A percentile compares a stretch with the other conserved stretches of the same genome.
phyloP scores from a whole-genome alignment of 2,113 vertebrate genomes.

The Gallinago undulata region DNA sequence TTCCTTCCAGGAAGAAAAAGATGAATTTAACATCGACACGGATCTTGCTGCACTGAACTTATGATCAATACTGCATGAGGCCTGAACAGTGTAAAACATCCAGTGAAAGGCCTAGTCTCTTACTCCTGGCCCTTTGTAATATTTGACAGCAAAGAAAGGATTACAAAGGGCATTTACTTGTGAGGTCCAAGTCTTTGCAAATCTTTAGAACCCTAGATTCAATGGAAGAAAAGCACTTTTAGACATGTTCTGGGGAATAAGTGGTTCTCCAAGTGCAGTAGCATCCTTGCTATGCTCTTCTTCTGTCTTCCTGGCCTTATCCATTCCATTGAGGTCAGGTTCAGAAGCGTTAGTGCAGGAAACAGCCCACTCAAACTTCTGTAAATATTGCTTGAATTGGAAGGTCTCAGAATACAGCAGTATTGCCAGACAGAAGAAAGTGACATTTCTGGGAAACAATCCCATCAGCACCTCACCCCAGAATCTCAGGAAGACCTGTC shows the following conservation, averaged over 20 bases:
- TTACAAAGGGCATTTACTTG: not conserved
- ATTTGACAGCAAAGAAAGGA: not conserved
- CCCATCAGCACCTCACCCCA: not conserved
- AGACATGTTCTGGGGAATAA: not conserved
- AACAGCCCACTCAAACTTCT: not conserved
- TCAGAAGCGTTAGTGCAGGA: not conserved
- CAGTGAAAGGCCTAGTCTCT: not conserved
- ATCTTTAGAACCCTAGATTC: not conserved
- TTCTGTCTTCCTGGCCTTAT: not conserved
- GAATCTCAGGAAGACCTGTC: not conserved
- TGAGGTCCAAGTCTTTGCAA: not conserved
- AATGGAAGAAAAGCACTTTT: not conserved
- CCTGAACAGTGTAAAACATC: not conserved
- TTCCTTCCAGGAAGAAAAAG: not conserved
- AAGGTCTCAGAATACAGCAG: not conserved
- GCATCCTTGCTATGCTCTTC: not conserved
- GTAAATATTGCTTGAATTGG: not conserved
- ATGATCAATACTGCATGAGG: not conserved
- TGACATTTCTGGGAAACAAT: not conserved
- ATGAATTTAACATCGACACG: not conserved
- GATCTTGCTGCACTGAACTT: not conserved
- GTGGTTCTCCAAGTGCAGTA: not conserved
- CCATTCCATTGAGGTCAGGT: not conserved
- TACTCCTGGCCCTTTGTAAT: not conserved
- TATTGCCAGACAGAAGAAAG: not conserved